These are phyloP conservation scores for Phlogophora meticulosa DNA, from an alignment of 2,888 invertebrate species.

Conservation along the genomic window DNA sequence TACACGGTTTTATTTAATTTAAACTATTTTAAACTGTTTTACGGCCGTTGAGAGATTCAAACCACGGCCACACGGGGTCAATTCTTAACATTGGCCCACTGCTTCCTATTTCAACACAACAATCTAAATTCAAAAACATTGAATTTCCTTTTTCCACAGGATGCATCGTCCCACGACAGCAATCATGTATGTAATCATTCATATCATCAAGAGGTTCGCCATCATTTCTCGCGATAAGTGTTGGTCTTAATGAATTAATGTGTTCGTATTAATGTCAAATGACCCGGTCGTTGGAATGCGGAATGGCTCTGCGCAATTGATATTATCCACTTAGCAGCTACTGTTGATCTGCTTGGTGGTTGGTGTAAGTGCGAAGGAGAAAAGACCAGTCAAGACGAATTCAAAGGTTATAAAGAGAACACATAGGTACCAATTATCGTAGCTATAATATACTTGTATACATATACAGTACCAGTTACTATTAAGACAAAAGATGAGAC, in stretches of 20 bases:
- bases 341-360: conserved; percentile 76
- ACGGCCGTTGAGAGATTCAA: no score
- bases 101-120: conserved; percentile 33
- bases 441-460: background rate
- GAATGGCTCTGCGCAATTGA: conserved; percentile 86
- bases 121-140: conserved; percentile 40
- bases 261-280: conserved; percentile 83
- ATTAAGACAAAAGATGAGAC: background rate
- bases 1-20: no score
- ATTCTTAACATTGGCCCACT: conserved; percentile 17
- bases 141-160: conserved; percentile 58
- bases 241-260: conserved; percentile 81
- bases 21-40: no score
- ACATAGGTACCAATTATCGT: no score
- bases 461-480: no score
- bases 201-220: conserved; percentile 54
- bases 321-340: conserved; percentile 89
- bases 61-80: conserved; percentile 1
- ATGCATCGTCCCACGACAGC: conserved; percentile 60
- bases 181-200: conserved; percentile 58
- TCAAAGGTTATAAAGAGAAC: conserved; percentile 8
- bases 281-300: conserved; percentile 86
- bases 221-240: conserved; percentile 66
- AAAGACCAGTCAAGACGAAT: background rate
- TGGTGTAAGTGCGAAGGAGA: conserved; percentile 65